phyloP scores from a whole-genome alignment of 2,888 invertebrate genomes.

The Leptopilina syphax region DNA sequence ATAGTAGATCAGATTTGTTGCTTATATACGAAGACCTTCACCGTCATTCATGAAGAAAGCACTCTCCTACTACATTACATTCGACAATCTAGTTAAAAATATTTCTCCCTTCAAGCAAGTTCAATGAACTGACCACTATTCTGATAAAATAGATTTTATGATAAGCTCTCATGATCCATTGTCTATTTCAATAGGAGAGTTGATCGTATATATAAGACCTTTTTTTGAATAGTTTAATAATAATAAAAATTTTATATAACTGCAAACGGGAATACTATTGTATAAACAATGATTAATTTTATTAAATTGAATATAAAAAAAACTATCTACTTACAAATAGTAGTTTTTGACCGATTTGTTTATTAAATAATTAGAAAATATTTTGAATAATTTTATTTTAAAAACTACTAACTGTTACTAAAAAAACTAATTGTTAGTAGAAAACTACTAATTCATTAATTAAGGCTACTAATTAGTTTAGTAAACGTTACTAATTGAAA shows the following conservation, averaged over 20 bases:
- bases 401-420: too few species aligned
- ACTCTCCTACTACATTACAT: slow-evolving; percentile 69
- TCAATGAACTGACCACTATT: slow-evolving; percentile 44
- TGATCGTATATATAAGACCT: not conserved
- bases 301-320: too few species aligned
- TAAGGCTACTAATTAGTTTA: too few species aligned
- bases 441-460: too few species aligned
- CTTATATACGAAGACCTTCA: slow-evolving; percentile 76
- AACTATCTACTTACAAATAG: too few species aligned
- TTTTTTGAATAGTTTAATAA: too few species aligned
- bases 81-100: slow-evolving; percentile 64
- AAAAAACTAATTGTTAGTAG: too few species aligned
- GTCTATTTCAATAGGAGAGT: not conserved
- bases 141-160: slow-evolving; percentile 23
- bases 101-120: slow-evolving; percentile 54
- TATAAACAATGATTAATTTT: not conserved
- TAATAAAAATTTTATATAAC: too few species aligned
- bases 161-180: not conserved
- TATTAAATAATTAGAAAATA: too few species aligned
- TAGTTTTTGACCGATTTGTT: too few species aligned
- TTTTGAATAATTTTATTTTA: too few species aligned
- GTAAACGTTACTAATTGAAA: too few species aligned
- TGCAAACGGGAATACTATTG: not conserved
- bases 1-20: slow-evolving; percentile 65
- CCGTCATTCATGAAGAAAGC: slow-evolving; percentile 72